phyloP scores from a whole-genome alignment of 2,888 invertebrate species.

The Polymixis lichenea region DNA sequence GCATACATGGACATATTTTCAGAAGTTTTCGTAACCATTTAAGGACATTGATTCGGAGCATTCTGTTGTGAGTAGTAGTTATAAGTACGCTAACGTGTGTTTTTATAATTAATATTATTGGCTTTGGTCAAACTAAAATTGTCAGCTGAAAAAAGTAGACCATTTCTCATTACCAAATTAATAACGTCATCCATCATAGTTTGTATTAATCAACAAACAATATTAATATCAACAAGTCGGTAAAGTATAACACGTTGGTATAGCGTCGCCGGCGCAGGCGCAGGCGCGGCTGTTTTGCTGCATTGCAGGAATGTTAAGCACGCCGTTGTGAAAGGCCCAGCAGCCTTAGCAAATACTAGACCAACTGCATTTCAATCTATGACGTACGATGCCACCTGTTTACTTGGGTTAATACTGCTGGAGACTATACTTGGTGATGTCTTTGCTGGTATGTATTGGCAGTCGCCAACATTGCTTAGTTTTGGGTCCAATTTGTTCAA shows the following conservation, averaged over 20 bases:
- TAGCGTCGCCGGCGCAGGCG: slow-evolving; percentile 6
- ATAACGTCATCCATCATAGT: background rate
- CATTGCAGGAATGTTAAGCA: slow-evolving; percentile 73
- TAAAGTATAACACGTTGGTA: slow-evolving; percentile 36
- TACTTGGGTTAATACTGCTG: slow-evolving; percentile 47
- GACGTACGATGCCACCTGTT: slow-evolving; percentile 67
- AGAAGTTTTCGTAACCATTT: background rate
- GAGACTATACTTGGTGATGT: background rate
- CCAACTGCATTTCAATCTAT: slow-evolving; percentile 69
- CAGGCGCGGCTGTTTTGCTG: slow-evolving; percentile 62
- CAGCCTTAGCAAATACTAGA: slow-evolving; percentile 69
- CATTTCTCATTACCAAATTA: background rate
- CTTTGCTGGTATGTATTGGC: background rate
- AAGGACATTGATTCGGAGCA: background rate
- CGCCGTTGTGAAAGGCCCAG: slow-evolving; percentile 78
- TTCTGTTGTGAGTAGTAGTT: too few relatives aligned
- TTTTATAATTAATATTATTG: too few relatives aligned
- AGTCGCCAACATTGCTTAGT: background rate
- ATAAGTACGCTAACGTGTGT: too few relatives aligned
- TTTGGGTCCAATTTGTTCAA: background rate
- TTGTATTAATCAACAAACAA: background rate
- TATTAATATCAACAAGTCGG: slow-evolving; percentile 12
- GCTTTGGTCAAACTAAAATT: background rate
- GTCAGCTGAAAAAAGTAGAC: background rate
- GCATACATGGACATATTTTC: background rate